phyloP scores from a whole-genome alignment of 2,113 vertebrate species.

The Corapipo altera region DNA sequence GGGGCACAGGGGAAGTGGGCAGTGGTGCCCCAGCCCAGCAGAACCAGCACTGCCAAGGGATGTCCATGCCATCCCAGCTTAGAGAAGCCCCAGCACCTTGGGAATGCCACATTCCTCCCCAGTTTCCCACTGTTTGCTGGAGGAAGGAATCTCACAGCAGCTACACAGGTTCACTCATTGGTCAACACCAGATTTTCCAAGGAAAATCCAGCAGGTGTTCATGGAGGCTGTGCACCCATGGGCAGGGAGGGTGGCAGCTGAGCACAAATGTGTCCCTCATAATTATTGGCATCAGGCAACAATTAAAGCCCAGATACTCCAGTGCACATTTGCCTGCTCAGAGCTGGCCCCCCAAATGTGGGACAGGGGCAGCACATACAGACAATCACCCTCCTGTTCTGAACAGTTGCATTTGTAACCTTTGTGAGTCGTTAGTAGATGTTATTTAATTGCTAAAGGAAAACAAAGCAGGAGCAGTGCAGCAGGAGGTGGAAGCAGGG shows the following conservation, averaged over 20 bases:
- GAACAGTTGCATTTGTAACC: not conserved
- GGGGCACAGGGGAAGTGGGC: not conserved
- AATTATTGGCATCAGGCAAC: not conserved
- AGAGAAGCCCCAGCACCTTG: not conserved
- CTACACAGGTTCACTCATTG: not conserved
- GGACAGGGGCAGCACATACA: not conserved
- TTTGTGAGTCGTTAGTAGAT: not conserved
- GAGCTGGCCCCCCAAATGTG: not conserved
- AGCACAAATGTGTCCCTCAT: rapidly evolving
- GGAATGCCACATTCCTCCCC: not conserved
- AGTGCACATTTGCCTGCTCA: not conserved
- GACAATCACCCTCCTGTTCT: not conserved
- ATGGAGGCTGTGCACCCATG: not conserved
- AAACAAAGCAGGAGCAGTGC: not conserved
- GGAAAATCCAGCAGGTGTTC: not conserved
- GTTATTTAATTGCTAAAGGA: not conserved
- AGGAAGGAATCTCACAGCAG: not conserved
- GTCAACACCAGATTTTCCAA: not conserved
- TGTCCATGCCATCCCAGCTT: not conserved
- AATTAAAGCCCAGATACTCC: not conserved
- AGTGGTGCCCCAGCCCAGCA: rapidly evolving
- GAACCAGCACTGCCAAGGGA: not conserved
- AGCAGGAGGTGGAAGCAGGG: not conserved
- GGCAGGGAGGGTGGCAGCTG: not conserved
- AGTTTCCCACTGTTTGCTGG: not conserved